Evolutionary conservation across 2,888 invertebrate species (phyloP).

Genomic region (Alloplasta piceator): DNA sequence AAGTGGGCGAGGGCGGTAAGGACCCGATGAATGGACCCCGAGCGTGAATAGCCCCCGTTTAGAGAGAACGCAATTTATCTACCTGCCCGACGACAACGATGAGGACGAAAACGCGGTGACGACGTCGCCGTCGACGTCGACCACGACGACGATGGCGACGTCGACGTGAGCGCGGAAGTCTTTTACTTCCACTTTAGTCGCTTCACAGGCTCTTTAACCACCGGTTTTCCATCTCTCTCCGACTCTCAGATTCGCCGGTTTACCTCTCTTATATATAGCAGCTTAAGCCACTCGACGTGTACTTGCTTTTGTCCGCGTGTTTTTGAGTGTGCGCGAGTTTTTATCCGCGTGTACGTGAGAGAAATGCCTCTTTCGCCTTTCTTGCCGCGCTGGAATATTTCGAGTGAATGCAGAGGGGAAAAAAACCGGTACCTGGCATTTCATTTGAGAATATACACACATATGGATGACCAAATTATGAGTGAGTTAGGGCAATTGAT

Average conservation of each 20-base stretch:
- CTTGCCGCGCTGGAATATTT: conserved; percentile 28
- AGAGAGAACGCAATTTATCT: conserved; percentile 63
- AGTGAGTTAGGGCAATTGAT: conserved; percentile 55
- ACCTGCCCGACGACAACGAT: conserved; percentile 52
- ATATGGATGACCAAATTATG: conserved; percentile 5
- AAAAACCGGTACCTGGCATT: conserved; percentile 55
- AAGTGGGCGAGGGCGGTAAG: conserved; percentile 57
- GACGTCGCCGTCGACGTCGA: conserved; percentile 28
- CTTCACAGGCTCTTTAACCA: conserved; percentile 52
- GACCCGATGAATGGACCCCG: conserved; percentile 56
- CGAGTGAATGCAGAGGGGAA: conserved; percentile 41
- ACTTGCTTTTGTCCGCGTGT: conserved; percentile 20
- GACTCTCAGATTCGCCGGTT: conserved; percentile 39
- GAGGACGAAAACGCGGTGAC: conserved; percentile 3
- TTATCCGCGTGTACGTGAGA: conserved; percentile 31
- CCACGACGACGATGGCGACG: conserved; percentile 9
- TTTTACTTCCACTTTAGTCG: conserved; percentile 50
- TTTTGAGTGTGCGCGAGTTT: conserved; percentile 19
- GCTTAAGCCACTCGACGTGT: conserved; percentile 59
- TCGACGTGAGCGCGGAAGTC: conserved; percentile 15
- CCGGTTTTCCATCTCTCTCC: conserved; percentile 40
- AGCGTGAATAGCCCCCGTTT: conserved; percentile 65
- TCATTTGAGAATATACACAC: conserved; percentile 37
- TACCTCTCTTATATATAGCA: conserved; percentile 50
- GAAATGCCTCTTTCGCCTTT: conserved; percentile 51